Conservation (phyloP, 92 coral and sea anemone species). For the Hydrozoanthus gracilis region DNA sequence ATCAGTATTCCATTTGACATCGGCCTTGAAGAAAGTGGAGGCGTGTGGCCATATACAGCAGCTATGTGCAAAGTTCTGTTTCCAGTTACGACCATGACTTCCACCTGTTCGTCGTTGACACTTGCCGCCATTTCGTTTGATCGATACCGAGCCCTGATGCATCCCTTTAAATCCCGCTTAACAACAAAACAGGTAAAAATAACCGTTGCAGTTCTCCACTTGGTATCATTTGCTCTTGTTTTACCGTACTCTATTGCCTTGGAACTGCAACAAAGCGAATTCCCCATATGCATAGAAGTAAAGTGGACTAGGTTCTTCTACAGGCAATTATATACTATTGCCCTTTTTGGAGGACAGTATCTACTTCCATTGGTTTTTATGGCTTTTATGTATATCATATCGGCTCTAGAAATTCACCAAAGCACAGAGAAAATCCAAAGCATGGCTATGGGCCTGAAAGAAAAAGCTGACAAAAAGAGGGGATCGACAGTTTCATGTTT, state of each 20-base stretch:
- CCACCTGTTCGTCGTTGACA: constrained; percentile 87
- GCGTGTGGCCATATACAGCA: constrained; percentile 80
- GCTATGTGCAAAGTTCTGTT: constrained; percentile 75
- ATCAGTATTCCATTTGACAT: constrained; percentile 91
- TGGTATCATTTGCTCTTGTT: constrained; percentile 48
- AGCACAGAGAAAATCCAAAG: constrained; percentile 14
- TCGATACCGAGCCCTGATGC: constrained; percentile 75
- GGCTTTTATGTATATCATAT: constrained; percentile 73
- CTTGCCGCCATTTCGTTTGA: constrained; percentile 88
- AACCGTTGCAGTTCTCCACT: constrained; percentile 43
- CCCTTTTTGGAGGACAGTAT: constrained; percentile 78
- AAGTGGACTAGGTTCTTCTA: constrained; percentile 68
- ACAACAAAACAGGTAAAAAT: constrained; percentile 57
- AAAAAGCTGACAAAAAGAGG: neutral
- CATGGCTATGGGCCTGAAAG: constrained; percentile 10
- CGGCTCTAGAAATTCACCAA: constrained; percentile 17
- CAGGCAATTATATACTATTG: constrained; percentile 76
- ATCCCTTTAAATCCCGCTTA: constrained; percentile 76
- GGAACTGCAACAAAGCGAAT: constrained; percentile 8
- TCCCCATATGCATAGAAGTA: constrained; percentile 65
- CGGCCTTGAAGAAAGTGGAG: constrained; percentile 70
- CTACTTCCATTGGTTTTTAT: constrained; percentile 81
- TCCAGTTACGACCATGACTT: constrained; percentile 87
- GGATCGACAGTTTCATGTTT: constrained; percentile 3
- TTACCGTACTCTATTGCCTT: constrained; percentile 62